phyloP scores from a whole-genome alignment of 2,888 invertebrate genomes.

The Nephrotoma flavescens region DNA sequence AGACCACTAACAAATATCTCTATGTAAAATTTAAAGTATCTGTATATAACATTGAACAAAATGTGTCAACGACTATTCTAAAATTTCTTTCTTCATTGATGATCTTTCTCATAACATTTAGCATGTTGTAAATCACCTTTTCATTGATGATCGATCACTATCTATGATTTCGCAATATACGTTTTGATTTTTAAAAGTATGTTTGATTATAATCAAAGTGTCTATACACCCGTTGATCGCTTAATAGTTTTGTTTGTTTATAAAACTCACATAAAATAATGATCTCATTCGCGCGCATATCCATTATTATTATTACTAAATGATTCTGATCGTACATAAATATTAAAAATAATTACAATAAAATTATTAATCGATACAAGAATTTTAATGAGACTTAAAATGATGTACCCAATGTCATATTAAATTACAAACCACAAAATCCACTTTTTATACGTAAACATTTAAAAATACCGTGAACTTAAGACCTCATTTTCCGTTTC shows the following conservation, averaged over 20 bases:
- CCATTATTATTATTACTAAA: not conserved
- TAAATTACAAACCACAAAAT: not conserved
- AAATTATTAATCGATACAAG: not conserved
- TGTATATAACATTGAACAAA: too few relatives aligned
- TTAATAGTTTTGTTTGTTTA: not conserved
- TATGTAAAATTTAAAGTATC: too few relatives aligned
- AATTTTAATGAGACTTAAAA: not conserved
- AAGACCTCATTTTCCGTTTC: not conserved
- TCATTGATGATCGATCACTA: too few relatives aligned
- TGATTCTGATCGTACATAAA: not conserved
- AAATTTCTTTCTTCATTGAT: too few relatives aligned
- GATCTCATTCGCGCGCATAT: not conserved
- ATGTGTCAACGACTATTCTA: too few relatives aligned
- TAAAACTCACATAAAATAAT: not conserved
- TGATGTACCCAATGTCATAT: not conserved
- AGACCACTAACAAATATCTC: too few relatives aligned
- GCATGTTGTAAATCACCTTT: too few relatives aligned
- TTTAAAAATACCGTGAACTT: not conserved
- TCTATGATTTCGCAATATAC: too few relatives aligned
- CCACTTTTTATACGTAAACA: not conserved
- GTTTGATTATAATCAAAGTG: too few relatives aligned
- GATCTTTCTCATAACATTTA: too few relatives aligned
- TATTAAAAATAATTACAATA: not conserved
- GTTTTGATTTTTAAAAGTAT: too few relatives aligned
- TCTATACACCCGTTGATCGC: not conserved